Percentiles rank a stretch among this genome's conserved stretches.
These are phyloP conservation scores for Dolichallabes microphthalmus DNA, from an alignment of 2,113 vertebrate genomes.

Conservation along the genomic window DNA sequence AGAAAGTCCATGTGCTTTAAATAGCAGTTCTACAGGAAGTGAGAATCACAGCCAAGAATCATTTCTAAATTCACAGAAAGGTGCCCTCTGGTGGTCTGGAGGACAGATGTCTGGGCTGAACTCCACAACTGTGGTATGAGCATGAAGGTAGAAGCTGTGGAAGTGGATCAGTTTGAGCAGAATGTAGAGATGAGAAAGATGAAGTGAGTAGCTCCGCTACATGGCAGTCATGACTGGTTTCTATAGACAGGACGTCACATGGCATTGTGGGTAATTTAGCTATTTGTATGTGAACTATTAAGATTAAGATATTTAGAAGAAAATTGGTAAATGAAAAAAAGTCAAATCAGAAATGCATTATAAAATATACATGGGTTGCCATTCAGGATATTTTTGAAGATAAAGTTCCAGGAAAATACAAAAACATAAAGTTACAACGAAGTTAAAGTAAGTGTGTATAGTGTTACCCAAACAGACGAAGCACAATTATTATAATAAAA, in stretches of 20 bases:
- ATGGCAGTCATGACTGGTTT: not conserved
- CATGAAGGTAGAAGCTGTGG: not conserved
- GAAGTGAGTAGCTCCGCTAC: not conserved
- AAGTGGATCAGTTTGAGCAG: not conserved
- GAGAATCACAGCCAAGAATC: not conserved
- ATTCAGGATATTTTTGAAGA: not conserved
- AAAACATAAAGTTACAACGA: too few species aligned
- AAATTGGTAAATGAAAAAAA: not conserved
- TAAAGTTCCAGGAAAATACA: not conserved
- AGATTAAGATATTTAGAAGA: not conserved
- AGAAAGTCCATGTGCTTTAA: not conserved
- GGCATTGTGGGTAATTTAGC: not conserved
- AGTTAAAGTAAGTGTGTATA: not conserved
- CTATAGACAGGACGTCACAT: not conserved
- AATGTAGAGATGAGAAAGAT: not conserved
- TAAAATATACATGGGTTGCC: not conserved
- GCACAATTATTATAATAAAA: not conserved
- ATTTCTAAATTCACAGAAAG: not conserved
- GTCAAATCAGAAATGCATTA: not conserved
- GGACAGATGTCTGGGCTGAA: not conserved
- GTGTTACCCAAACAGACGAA: not conserved
- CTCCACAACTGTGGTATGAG: not conserved
- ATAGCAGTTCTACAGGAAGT: not conserved
- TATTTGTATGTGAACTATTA: not conserved
- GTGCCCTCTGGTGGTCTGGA: not conserved